A percentile compares a stretch with the other conserved stretches of the same genome.
Evolutionary conservation across 2,113 vertebrate species (phyloP).

Genomic region (Trichechus manatus): DNA sequence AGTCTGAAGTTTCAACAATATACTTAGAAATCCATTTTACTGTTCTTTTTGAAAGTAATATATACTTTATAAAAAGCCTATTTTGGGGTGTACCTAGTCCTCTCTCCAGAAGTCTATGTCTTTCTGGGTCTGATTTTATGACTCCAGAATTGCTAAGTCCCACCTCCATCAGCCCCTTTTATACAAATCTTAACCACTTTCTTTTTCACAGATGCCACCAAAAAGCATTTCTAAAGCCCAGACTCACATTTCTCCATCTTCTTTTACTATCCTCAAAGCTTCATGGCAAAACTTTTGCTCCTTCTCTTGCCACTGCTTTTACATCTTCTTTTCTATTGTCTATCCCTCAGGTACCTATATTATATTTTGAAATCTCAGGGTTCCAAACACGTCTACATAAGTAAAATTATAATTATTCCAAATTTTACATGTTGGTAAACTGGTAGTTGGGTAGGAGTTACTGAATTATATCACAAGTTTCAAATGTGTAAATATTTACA

Average conservation of each 20-base stretch:
- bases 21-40: neutral
- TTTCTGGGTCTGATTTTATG: neutral
- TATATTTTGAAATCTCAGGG: neutral
- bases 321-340: neutral
- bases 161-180: neutral
- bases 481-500: neutral
- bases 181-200: neutral
- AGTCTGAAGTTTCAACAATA: neutral
- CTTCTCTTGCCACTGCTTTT: constrained; percentile 3
- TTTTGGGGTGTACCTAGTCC: neutral
- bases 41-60: neutral
- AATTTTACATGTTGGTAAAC: constrained; percentile 8
- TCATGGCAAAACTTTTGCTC: neutral
- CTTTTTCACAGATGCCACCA: neutral
- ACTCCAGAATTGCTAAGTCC: neutral
- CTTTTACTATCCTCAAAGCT: neutral
- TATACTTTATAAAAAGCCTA: neutral
- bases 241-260: neutral
- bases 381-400: neutral
- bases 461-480: neutral
- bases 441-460: neutral
- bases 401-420: neutral
- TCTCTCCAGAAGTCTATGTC: neutral
- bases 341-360: neutral
- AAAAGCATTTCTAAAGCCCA: neutral